Percentiles rank a stretch among this genome's conserved stretches.
These are phyloP conservation scores for Hoplostethus mediterraneus DNA, from an alignment of 2,797 vertebrate species.

Conservation along the genomic window DNA sequence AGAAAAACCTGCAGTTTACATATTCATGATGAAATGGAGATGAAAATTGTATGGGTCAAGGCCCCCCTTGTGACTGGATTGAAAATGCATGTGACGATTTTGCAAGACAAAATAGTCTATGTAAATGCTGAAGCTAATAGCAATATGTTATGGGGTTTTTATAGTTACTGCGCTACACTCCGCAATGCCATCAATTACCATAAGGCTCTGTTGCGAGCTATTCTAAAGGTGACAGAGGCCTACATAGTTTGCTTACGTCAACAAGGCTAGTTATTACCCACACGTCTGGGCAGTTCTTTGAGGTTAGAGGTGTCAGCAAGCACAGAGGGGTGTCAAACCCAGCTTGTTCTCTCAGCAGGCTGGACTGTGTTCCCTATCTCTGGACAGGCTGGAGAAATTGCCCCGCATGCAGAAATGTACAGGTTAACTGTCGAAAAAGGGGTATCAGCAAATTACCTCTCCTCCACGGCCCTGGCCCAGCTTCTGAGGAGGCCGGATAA, in stretches of 20 bases:
- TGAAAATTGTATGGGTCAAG: conserved; percentile 50
- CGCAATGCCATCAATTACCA: conserved; percentile 10
- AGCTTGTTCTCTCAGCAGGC: conserved; percentile 34
- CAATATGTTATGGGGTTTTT: conserved; percentile 30
- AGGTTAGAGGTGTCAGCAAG: conserved; percentile 41
- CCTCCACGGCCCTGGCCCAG: conserved; percentile 36
- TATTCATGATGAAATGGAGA: conserved; percentile 66
- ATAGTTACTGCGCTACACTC: not conserved
- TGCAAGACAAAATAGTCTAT: conserved; percentile 4
- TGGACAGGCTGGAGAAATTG: conserved; percentile 46
- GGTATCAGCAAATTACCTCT: conserved; percentile 58
- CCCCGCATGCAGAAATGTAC: conserved; percentile 51
- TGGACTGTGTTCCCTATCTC: conserved; percentile 33
- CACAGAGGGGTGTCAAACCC: conserved; percentile 31
- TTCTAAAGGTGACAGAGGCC: conserved; percentile 33
- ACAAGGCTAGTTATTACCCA: conserved; percentile 28
- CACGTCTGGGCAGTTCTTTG: conserved; percentile 25
- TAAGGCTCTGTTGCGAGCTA: conserved; percentile 3
- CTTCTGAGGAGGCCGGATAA: conserved; percentile 42
- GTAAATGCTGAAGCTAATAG: conserved; percentile 24
- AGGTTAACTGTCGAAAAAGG: conserved; percentile 50
- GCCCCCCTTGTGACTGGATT: conserved; percentile 29
- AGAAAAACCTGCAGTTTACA: conserved; percentile 66
- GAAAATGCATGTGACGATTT: conserved; percentile 40
- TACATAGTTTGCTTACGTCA: conserved; percentile 44